Base-by-base conservation (phyloP, 1,140 invertebrate genomes). In the Cydia splendana region DNA sequence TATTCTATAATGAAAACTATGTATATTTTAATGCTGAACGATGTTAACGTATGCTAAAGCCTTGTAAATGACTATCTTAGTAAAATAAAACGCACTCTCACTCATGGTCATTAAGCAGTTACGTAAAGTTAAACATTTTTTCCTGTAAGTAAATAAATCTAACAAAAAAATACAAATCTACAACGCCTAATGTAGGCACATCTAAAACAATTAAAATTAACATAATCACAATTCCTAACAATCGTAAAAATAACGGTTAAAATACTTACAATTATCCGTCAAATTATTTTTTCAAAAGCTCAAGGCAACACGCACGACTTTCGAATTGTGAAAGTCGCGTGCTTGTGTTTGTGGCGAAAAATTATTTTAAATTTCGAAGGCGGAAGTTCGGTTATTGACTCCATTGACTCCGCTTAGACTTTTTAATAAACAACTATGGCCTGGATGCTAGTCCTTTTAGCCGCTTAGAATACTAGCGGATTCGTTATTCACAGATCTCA, bases 291-390 rank as follows among this genome's bases (percentile, higher is more conserved):
- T 71, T 71, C 67, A 80, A 81, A 82, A 81, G 78, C 79, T 79
- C 81, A 79, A 83, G 77, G 77, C 76, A 84, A 76, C 74, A 79
- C 79, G 80, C 71, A 82, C 81, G 76, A 85, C 85, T 86, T 86
- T 86, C 83, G 81, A 83, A 86, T 84, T 78, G 85, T 82, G 85
- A 87, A 87, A 87, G 85, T 87, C 76, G 78, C 42, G 75, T 71
- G 62, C 73, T 57, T 75, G 30, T 75, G 81, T 75, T 77, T 79
- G 79, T 79, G 80, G 75, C 74, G 74, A 83, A 84, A 84, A 82
- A 79, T 80, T 85, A 45, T 71, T 71, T 71, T 79, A 79, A 84
- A 86, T 82, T 86, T 85, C 81, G 85, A 82, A 83, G 62, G 79
- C 85, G 85, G 85, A 86, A 86, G 76, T 81, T 80, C 78, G 78